A percentile compares a stretch with the other conserved stretches of the same genome.
These are phyloP conservation scores for Zeuzera pyrina DNA, from an alignment of 2,888 invertebrate species.

Conservation along the genomic window DNA sequence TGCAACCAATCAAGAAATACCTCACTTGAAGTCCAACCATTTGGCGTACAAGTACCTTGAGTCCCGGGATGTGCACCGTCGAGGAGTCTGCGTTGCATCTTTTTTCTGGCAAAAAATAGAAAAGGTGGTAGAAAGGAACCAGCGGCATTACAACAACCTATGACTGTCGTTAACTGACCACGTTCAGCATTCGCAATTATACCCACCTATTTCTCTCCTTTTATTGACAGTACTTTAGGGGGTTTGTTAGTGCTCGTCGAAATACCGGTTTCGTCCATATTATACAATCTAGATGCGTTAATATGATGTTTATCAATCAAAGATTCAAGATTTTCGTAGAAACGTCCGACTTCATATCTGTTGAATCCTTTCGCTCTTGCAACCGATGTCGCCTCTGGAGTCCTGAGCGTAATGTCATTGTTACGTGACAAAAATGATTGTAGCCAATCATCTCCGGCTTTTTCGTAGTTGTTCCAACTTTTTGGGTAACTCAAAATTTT, in stretches of 20 bases:
- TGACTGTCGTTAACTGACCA: slow-evolving; percentile 21
- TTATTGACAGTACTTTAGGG: slow-evolving; percentile 8
- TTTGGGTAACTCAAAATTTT: too few relatives aligned
- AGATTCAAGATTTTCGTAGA: slow-evolving; percentile 1
- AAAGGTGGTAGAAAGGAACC: slow-evolving; percentile 28
- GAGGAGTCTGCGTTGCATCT: slow-evolving; percentile 22
- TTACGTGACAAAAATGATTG: not conserved
- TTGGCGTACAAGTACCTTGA: slow-evolving; percentile 18
- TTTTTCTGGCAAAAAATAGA: slow-evolving; percentile 27
- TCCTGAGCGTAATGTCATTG: slow-evolving; percentile 4
- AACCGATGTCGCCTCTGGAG: slow-evolving; percentile 2
- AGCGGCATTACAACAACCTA: slow-evolving; percentile 24
- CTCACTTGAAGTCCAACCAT: slow-evolving; percentile 22
- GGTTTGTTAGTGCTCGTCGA: slow-evolving; percentile 14
- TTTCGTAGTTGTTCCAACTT: too few relatives aligned
- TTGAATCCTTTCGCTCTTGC: slow-evolving; percentile 2
- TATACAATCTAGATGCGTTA: slow-evolving; percentile 8
- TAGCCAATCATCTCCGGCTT: not conserved
- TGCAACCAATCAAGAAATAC: slow-evolving; percentile 22
- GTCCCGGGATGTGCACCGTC: slow-evolving; percentile 24
- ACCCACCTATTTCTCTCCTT: slow-evolving; percentile 15
- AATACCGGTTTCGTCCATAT: slow-evolving; percentile 14
- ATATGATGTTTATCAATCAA: slow-evolving; percentile 7
- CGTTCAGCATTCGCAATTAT: slow-evolving; percentile 21
- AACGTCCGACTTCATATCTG: slow-evolving; percentile 1